Evolutionary conservation across 1,140 invertebrate genomes (phyloP).

Genomic region (Diabrotica virgifera): DNA sequence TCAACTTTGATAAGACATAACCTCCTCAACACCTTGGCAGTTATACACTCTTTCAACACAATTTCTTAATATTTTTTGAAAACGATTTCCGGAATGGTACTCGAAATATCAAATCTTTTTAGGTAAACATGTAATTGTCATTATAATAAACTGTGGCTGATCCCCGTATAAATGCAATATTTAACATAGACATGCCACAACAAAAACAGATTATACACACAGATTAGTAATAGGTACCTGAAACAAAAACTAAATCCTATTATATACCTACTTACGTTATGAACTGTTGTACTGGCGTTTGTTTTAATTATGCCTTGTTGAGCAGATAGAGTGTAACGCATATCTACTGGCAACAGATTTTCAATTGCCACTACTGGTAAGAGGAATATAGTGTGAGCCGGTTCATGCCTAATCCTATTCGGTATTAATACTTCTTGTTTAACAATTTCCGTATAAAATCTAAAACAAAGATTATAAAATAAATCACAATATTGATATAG

Average conservation of each 20-base stretch:
- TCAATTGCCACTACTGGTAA: constrained; percentile 78
- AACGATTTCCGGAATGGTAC: too few species aligned
- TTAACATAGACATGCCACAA: too few species aligned
- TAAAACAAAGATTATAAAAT: constrained; percentile 41
- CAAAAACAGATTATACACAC: too few species aligned
- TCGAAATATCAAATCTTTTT: too few species aligned
- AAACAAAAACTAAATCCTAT: constrained; percentile 4
- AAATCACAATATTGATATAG: too few species aligned
- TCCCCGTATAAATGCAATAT: too few species aligned
- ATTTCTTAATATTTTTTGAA: too few species aligned
- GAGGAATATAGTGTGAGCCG: constrained; percentile 82
- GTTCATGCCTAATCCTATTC: constrained; percentile 47
- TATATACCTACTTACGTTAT: constrained; percentile 38
- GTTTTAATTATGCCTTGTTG: constrained; percentile 61
- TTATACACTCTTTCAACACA: too few species aligned
- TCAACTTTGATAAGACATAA: too few species aligned
- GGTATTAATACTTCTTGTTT: constrained; percentile 79
- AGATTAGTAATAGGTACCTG: constrained; percentile 4
- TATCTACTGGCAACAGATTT: constrained; percentile 73
- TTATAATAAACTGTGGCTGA: too few species aligned
- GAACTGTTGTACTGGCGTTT: constrained; percentile 36
- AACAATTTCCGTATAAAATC: constrained; percentile 76
- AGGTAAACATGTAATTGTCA: too few species aligned
- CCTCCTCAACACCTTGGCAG: too few species aligned
- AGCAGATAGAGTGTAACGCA: constrained; percentile 60